Evolutionary conservation across 2,113 vertebrate genomes (phyloP).

Genomic region (Lutjanus erythropterus): DNA sequence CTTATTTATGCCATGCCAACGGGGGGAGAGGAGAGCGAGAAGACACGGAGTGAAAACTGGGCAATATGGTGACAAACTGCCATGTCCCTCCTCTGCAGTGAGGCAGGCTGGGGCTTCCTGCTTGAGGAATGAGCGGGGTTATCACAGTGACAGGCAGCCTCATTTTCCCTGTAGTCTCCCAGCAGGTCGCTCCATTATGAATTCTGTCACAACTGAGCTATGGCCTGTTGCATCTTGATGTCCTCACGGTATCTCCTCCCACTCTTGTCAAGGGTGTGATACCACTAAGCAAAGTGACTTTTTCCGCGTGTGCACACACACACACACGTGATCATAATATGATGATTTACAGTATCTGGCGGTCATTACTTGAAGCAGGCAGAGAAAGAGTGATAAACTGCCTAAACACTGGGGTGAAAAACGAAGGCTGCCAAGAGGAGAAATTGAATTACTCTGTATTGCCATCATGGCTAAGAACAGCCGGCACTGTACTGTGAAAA

Average conservation of each 20-base stretch:
- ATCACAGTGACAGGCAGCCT: constrained; percentile 33
- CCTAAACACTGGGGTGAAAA: constrained; percentile 17
- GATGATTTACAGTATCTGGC: constrained; percentile 11
- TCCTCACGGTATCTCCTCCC: constrained; percentile 22
- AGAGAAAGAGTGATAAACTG: constrained; percentile 4
- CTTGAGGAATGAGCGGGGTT: constrained; percentile 25
- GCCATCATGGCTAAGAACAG: constrained; percentile 27
- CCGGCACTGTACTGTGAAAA: constrained; percentile 49
- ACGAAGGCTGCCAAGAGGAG: constrained; percentile 28
- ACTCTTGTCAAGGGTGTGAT: constrained; percentile 22
- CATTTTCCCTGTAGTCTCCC: constrained; percentile 43
- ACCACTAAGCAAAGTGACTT: background rate
- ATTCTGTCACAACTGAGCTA: constrained; percentile 65
- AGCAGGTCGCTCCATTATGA: constrained; percentile 40
- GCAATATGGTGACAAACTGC: constrained; percentile 39
- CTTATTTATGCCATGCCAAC: constrained; percentile 48
- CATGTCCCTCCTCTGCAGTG: constrained; percentile 24
- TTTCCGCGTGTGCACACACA: rapidly evolving
- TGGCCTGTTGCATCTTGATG: background rate
- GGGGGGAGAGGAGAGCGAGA: background rate
- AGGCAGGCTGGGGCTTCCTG: constrained; percentile 19
- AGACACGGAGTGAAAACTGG: background rate
- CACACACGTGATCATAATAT: background rate
- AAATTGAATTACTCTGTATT: constrained; percentile 45
- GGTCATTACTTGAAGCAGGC: constrained; percentile 8